Conservation (phyloP, 2,113 vertebrate genomes). For the Oceanites oceanicus region DNA sequence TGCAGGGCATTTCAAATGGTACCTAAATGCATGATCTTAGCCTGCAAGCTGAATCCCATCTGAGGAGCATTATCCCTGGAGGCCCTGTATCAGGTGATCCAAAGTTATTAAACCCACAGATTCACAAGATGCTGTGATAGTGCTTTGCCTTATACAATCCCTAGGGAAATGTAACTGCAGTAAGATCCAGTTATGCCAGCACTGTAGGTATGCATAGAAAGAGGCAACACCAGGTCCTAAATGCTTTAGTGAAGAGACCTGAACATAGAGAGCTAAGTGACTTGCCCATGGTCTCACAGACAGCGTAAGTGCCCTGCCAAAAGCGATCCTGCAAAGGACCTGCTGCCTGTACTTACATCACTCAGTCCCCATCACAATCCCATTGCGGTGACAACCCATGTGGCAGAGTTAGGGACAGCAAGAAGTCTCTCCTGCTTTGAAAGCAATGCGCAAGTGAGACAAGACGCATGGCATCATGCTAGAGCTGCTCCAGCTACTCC, state of each 20-base stretch:
- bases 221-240: background rate
- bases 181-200: background rate
- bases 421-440: background rate
- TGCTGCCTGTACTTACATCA: background rate
- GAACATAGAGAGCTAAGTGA: background rate
- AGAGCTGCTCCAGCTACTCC: background rate
- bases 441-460: background rate
- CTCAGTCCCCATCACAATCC: background rate
- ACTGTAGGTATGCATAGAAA: background rate
- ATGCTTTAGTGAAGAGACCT: background rate
- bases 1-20: background rate
- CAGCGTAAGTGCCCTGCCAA: background rate
- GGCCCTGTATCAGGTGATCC: background rate
- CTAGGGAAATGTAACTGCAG: background rate
- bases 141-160: background rate
- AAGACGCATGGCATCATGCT: background rate
- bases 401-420: background rate
- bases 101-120: background rate
- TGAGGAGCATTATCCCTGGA: background rate
- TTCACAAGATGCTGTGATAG: fast-evolving
- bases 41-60: background rate
- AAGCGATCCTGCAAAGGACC: background rate
- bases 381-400: fast-evolving
- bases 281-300: background rate
- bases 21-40: background rate